These are phyloP conservation scores for Pithys albifrons DNA, from an alignment of 2,113 vertebrate genomes.

Conservation along the genomic window DNA sequence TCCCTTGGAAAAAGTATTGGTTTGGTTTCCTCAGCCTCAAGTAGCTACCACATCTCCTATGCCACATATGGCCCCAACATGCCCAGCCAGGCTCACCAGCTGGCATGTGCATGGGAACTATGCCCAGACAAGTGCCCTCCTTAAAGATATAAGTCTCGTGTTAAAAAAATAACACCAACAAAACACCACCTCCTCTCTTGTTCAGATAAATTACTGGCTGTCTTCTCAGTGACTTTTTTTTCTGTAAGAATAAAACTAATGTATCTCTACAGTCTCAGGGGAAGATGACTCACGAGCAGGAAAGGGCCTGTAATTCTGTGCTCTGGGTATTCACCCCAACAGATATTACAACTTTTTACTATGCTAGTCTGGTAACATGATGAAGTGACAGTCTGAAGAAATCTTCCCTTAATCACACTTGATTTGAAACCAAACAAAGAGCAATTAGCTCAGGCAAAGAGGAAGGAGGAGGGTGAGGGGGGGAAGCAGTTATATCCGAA, in stretches of 20 bases:
- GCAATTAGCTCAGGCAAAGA: not conserved
- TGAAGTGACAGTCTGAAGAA: not conserved
- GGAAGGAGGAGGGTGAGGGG: too few relatives aligned
- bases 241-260: constrained; percentile 14
- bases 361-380: not conserved
- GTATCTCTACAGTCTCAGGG: not conserved
- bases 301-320: not conserved
- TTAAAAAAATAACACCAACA: not conserved
- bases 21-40: not conserved
- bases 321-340: not conserved
- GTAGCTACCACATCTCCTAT: not conserved
- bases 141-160: not conserved
- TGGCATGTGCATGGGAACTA: not conserved
- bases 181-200: not conserved
- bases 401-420: not conserved
- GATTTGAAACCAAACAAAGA: constrained; percentile 28
- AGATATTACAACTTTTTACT: not conserved
- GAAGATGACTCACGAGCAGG: constrained; percentile 30
- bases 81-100: not conserved
- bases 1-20: not conserved
- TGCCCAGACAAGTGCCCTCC: fast-evolving
- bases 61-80: not conserved
- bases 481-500: not conserved
- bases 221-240: not conserved
- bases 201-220: not conserved